Conservation (phyloP, 2,888 invertebrate genomes). For the Drosophila putrida region DNA sequence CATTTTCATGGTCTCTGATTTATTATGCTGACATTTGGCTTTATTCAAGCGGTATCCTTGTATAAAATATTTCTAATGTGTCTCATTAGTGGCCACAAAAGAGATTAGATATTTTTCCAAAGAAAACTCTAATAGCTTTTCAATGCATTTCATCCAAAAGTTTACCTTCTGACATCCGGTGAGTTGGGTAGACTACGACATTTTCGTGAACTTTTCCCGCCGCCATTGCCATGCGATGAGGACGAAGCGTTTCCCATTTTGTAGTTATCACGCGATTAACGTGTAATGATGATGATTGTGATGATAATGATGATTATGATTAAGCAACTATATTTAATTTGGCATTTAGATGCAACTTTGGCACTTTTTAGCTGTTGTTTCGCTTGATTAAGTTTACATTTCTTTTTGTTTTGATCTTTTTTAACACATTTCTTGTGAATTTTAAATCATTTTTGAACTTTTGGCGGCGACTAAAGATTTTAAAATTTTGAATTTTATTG, state of each 20-base stretch:
- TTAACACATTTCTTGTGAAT: not conserved
- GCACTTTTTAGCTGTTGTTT: slow-evolving; percentile 57
- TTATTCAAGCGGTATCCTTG: slow-evolving; percentile 48
- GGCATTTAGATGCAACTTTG: slow-evolving; percentile 73
- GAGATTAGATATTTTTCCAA: slow-evolving; percentile 40
- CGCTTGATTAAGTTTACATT: slow-evolving; percentile 20
- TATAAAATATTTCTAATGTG: slow-evolving; percentile 57
- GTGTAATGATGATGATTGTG: slow-evolving; percentile 24
- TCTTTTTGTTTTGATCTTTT: slow-evolving; percentile 4
- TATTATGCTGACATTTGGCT: slow-evolving; percentile 72
- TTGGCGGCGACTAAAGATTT: not conserved
- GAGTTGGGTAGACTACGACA: slow-evolving; percentile 91
- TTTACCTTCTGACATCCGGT: slow-evolving; percentile 91
- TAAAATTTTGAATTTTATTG: not conserved
- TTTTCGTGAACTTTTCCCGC: slow-evolving; percentile 83
- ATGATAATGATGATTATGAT: slow-evolving; percentile 52
- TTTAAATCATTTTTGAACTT: not conserved
- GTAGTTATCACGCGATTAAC: slow-evolving; percentile 18
- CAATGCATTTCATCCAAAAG: slow-evolving; percentile 14
- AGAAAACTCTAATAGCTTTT: slow-evolving; percentile 31
- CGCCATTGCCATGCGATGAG: slow-evolving; percentile 70
- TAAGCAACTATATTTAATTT: slow-evolving; percentile 67
- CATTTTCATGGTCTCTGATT: slow-evolving; percentile 57
- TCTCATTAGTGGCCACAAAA: slow-evolving; percentile 66
- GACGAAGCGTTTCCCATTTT: slow-evolving; percentile 85